phyloP scores from a whole-genome alignment of 2,888 invertebrate genomes.

The Epiblema foenella region DNA sequence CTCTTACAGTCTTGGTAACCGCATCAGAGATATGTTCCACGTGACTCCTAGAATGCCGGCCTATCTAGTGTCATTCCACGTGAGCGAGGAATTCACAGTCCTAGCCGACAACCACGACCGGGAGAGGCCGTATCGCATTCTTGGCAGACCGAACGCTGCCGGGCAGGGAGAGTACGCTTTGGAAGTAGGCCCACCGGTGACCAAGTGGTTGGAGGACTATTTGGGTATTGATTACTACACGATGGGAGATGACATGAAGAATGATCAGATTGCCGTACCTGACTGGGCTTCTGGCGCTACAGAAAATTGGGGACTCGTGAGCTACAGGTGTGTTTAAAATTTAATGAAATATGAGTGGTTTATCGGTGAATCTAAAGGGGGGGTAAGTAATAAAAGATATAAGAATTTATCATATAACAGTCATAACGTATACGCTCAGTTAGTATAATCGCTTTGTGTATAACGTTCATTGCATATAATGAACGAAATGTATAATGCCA shows the following conservation, averaged over 20 bases:
- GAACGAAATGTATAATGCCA: no score
- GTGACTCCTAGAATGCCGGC: conserved; percentile 91
- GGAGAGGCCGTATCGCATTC: conserved; percentile 67
- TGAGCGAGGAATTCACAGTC: conserved; percentile 72
- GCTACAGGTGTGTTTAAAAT: conserved; percentile 66
- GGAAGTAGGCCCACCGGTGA: conserved; percentile 72
- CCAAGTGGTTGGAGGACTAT: conserved; percentile 71
- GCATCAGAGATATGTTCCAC: conserved; percentile 75
- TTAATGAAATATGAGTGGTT: background rate
- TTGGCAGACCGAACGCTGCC: conserved; percentile 70
- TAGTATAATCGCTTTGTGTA: no score
- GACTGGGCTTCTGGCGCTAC: conserved; percentile 82
- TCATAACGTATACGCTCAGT: no score
- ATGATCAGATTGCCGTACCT: conserved; percentile 78
- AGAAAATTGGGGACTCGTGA: conserved; percentile 80
- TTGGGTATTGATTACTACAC: conserved; percentile 70
- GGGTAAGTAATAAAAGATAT: no score
- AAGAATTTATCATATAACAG: no score
- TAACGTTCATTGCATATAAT: no score
- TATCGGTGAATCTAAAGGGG: no score
- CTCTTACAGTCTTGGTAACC: conserved; percentile 62
- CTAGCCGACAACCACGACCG: conserved; percentile 68
- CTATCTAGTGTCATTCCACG: conserved; percentile 91
- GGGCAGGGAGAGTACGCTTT: conserved; percentile 77
- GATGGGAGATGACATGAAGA: conserved; percentile 72